Evolutionary conservation across 1,140 invertebrate species (phyloP).

Genomic region (Brachionus plicatilis): DNA sequence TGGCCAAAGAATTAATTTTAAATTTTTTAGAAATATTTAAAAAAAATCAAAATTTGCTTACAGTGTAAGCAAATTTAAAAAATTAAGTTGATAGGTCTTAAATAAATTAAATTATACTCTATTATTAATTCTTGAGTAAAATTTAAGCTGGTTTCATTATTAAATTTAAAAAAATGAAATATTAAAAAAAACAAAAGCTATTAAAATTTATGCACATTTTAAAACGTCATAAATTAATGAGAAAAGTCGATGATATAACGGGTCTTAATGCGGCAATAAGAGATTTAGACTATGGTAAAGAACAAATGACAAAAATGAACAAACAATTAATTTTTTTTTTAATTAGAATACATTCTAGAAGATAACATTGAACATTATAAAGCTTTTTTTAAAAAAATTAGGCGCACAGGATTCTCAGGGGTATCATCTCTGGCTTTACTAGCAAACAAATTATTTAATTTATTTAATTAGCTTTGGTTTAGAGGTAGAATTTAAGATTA

Average conservation of each 20-base stretch:
- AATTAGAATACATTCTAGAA: neutral
- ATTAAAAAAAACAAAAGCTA: neutral
- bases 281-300: constrained; percentile 2
- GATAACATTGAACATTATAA: neutral
- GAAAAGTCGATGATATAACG: neutral
- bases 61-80: no score
- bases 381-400: constrained; percentile 7
- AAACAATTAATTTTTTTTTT: neutral
- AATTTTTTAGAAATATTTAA: no score
- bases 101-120: no score
- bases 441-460: neutral
- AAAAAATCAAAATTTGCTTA: no score
- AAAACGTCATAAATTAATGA: constrained; percentile 8
- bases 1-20: no score
- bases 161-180: neutral
- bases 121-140: no score
- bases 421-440: neutral
- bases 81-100: no score
- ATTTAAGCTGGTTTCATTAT: neutral
- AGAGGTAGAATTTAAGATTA: neutral
- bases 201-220: neutral
- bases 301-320: neutral
- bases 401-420: neutral
- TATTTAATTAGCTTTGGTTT: neutral
- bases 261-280: neutral